Evolutionary conservation across 2,113 vertebrate species (phyloP), one percentile per base, ranked within the genome.

Genomic region (Eurypyga helias): DNA sequence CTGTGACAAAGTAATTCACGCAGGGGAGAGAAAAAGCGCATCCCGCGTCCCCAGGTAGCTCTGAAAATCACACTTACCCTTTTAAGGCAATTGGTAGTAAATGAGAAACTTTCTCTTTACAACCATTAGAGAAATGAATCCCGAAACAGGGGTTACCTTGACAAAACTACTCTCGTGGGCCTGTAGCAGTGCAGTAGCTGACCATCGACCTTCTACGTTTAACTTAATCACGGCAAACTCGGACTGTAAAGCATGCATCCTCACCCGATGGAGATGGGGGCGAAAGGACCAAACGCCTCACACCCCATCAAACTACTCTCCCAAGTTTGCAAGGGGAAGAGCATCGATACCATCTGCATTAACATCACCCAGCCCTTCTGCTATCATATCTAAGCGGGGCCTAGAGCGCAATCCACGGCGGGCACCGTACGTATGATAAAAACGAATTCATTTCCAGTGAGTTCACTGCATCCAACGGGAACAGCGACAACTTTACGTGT

Each of bases 171-270:
- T 76, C 55, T n/a, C 25, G 5, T 0, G 62, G 76, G 60, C n/a
- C 55, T 45, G 46, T 28, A 95, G 48, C 48, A n/a, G 38, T 46
- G 67, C 76, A 87, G 66, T 2, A 76, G n/a, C 10, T 7, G 4
- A 66, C 33, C 60, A 95, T 24, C 15, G 7, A 90, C 78, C 38
- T 43, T 60, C 38, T 25, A 45, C 88, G 73, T 77, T 88, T 77
- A 89, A 87, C 38, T 81, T 89, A 83, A 91, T 92, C 90, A 90
- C 90, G 95, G 57, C 64, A 94, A 96, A 78, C 36, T 55, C 61
- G 64, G 60, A 48, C 36, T 58, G 24, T 26, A 96, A 75, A 87
- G 81, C 55, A 60, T 8, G 28, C 26, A 48, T 43, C 76, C 89
- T 46, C 52, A 46, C 62, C 66, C 60, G 54, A 60, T 33, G 25